phyloP scores from a whole-genome alignment of 2,797 vertebrate species.

The Melanotaenia pygmaea region DNA sequence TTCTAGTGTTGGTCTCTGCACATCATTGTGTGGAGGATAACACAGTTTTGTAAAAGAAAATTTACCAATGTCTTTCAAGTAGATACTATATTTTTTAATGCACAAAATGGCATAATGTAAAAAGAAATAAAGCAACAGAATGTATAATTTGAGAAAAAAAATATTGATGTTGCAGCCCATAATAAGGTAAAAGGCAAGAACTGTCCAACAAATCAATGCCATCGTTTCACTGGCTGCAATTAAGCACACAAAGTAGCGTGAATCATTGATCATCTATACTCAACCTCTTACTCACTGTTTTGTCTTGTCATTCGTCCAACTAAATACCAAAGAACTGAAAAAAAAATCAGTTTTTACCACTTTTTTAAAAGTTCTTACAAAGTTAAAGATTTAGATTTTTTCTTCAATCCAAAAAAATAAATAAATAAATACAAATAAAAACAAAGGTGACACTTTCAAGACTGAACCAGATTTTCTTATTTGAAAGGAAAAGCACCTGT shows the following conservation, averaged over 20 bases:
- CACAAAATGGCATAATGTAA: not conserved
- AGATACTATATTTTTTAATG: not conserved
- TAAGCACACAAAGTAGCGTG: constrained; percentile 26
- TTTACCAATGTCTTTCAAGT: not conserved
- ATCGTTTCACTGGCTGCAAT: constrained; percentile 44
- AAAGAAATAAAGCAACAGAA: not conserved
- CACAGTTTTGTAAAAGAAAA: not conserved
- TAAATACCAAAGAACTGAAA: not conserved
- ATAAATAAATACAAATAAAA: not conserved
- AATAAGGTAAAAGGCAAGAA: constrained; percentile 44
- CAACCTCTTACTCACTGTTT: constrained; percentile 4
- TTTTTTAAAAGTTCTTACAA: no score
- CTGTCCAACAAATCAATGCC: constrained; percentile 53
- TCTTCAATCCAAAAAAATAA: not conserved
- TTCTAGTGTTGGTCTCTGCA: not conserved
- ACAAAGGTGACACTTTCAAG: no score
- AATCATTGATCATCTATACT: constrained; percentile 40
- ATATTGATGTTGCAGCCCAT: constrained; percentile 1
- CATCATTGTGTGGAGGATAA: constrained; percentile 9
- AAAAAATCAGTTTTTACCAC: no score
- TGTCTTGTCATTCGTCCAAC: not conserved
- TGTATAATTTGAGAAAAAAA: not conserved
- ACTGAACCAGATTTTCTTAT: no score
- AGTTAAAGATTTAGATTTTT: not conserved
- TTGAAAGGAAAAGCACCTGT: not conserved